Evolutionary conservation across 2,113 vertebrate species (phyloP).

Genomic region (Psilopogon haemacephalus): DNA sequence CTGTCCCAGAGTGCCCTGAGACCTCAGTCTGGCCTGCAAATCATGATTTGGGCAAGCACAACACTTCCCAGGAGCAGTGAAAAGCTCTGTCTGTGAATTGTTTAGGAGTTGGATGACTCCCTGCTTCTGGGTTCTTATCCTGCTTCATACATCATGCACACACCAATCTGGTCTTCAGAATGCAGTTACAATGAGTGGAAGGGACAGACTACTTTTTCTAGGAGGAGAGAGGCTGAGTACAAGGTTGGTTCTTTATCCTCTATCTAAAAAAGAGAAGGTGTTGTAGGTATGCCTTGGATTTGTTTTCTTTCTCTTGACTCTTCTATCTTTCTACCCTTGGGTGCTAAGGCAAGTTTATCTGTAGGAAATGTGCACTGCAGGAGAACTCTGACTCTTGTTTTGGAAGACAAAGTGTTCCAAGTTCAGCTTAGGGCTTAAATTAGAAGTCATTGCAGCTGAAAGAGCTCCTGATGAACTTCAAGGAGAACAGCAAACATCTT

Average conservation of each 20-base stretch:
- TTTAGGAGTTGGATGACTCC: neutral
- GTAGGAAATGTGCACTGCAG: neutral
- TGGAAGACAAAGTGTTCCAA: neutral
- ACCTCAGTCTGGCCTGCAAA: neutral
- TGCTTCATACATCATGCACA: neutral
- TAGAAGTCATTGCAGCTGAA: neutral
- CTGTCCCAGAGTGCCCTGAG: neutral
- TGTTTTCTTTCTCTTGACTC: neutral
- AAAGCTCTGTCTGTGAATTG: neutral
- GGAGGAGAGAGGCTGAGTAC: neutral
- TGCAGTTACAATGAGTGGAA: neutral
- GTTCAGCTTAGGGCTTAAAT: neutral
- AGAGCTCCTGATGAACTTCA: neutral
- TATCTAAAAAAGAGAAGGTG: neutral
- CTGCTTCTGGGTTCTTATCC: neutral
- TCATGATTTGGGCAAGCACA: neutral
- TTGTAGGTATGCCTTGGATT: rapidly evolving
- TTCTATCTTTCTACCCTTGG: neutral
- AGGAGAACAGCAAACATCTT: neutral
- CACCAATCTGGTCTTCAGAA: neutral
- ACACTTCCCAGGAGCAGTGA: neutral
- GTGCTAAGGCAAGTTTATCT: neutral
- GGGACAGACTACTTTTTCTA: neutral
- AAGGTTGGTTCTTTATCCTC: neutral
- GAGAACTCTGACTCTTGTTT: neutral